Evolutionary conservation across 2,113 vertebrate species (phyloP).

Genomic region (Chionodraco myersi): DNA sequence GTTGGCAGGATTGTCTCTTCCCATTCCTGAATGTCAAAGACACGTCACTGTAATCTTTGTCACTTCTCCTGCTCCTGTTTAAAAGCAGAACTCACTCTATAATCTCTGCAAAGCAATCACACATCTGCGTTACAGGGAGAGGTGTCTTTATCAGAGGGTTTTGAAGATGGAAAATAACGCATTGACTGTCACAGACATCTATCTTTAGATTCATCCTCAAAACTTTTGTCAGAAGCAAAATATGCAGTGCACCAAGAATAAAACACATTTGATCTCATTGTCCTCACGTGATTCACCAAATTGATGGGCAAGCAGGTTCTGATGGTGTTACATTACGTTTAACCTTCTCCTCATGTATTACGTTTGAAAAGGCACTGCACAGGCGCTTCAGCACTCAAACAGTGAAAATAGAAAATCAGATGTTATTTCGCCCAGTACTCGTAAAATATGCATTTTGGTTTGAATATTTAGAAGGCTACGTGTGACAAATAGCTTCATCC

Average conservation of each 20-base stretch:
- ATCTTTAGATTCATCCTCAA: constrained; percentile 11
- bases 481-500: constrained; percentile 15
- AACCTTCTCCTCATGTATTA: not conserved
- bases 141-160: not conserved
- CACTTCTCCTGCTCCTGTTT: constrained; percentile 20
- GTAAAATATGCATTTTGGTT: constrained; percentile 16
- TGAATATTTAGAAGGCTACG: constrained; percentile 5
- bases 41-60: constrained; percentile 8
- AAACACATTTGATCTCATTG: not conserved
- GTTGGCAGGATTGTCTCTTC: constrained; percentile 22
- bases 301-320: not conserved
- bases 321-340: not conserved
- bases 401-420: not conserved
- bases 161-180: constrained; percentile 32
- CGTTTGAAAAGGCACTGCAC: not conserved
- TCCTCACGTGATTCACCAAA: constrained; percentile 12
- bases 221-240: not conserved
- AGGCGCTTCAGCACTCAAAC: not conserved
- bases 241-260: not conserved
- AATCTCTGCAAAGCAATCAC: constrained; percentile 12
- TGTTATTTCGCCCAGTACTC: not conserved
- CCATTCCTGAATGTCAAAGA: constrained; percentile 33
- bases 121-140: constrained; percentile 13
- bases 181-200: constrained; percentile 26
- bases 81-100: not conserved